A percentile compares a stretch with the other conserved stretches of the same genome.
phyloP scores from a whole-genome alignment of 2,113 vertebrate species.

The Percina caprodes region DNA sequence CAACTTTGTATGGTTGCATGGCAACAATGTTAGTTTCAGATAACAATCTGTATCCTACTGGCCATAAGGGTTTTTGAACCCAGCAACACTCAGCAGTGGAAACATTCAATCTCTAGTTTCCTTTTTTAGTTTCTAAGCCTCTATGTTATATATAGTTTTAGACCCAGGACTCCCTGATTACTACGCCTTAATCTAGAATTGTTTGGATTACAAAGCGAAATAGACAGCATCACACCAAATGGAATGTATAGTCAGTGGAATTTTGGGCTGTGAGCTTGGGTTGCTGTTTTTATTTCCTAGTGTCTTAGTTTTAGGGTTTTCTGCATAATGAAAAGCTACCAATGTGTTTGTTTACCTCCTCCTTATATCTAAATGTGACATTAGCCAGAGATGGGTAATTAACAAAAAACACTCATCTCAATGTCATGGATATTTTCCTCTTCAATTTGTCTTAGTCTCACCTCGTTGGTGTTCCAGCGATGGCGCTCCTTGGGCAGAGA shows the following conservation, averaged over 20 bases:
- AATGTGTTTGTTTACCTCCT: constrained; percentile 73
- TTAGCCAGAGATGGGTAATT: constrained; percentile 69
- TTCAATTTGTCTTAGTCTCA: constrained; percentile 78
- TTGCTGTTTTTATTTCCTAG: constrained; percentile 40
- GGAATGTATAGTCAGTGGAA: constrained; percentile 44
- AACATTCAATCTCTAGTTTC: constrained; percentile 43
- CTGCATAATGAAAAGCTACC: constrained; percentile 62
- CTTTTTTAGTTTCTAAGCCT: constrained; percentile 49
- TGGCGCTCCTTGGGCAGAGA: constrained; percentile 99
- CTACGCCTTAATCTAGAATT: constrained; percentile 26
- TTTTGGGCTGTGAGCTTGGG: constrained; percentile 27
- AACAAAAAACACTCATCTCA: constrained; percentile 53
- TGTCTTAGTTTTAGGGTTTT: constrained; percentile 68
- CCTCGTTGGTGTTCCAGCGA: constrained; percentile 99
- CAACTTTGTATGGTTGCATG: constrained; percentile 61
- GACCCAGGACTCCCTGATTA: constrained; percentile 25
- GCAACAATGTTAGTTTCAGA: constrained; percentile 60
- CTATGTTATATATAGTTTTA: constrained; percentile 46
- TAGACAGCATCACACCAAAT: constrained; percentile 42
- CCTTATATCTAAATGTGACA: constrained; percentile 71
- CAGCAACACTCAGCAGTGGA: constrained; percentile 24
- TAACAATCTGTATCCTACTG: constrained; percentile 52
- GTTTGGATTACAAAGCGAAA: constrained; percentile 61
- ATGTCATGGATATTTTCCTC: constrained; percentile 63
- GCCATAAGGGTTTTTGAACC: constrained; percentile 36